Conservation (phyloP, 2,888 invertebrate species). For the Eubasilissa splendida region DNA sequence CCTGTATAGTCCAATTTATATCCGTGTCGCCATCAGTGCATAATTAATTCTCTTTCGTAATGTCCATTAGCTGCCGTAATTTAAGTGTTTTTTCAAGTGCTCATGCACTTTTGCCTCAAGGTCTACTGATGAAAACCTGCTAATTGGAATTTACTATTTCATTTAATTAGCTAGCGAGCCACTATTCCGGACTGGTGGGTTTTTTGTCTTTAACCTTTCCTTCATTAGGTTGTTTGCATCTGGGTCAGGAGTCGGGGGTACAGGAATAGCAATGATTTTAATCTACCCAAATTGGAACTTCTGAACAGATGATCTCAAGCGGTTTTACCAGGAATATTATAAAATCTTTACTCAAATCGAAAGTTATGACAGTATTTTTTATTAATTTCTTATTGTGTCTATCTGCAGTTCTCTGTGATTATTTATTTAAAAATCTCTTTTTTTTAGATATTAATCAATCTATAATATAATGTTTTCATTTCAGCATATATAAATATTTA, state of each 20-base stretch:
- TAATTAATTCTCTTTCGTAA: conserved; percentile 51
- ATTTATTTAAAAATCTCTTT: too few relatives aligned
- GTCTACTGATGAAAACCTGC: conserved; percentile 34
- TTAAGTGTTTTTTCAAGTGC: conserved; percentile 47
- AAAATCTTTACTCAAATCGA: too few relatives aligned
- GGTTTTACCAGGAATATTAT: neutral
- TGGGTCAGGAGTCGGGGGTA: neutral
- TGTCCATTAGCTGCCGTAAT: conserved; percentile 52
- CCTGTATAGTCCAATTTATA: too few relatives aligned
- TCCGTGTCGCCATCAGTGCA: conserved; percentile 25
- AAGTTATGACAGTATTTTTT: too few relatives aligned
- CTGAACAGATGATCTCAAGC: neutral
- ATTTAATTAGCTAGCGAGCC: conserved; percentile 38
- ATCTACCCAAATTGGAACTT: neutral
- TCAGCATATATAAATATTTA: too few relatives aligned
- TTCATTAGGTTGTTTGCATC: conserved; percentile 27
- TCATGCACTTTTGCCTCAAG: neutral
- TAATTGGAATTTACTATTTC: conserved; percentile 57
- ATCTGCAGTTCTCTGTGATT: too few relatives aligned
- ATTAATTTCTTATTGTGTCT: too few relatives aligned
- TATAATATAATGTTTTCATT: too few relatives aligned
- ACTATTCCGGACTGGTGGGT: conserved; percentile 4
- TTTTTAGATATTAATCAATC: too few relatives aligned
- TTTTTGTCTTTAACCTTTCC: neutral
- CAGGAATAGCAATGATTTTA: neutral